phyloP scores from a whole-genome alignment of 2,888 invertebrate species.

The Cataglyphis cursor region DNA sequence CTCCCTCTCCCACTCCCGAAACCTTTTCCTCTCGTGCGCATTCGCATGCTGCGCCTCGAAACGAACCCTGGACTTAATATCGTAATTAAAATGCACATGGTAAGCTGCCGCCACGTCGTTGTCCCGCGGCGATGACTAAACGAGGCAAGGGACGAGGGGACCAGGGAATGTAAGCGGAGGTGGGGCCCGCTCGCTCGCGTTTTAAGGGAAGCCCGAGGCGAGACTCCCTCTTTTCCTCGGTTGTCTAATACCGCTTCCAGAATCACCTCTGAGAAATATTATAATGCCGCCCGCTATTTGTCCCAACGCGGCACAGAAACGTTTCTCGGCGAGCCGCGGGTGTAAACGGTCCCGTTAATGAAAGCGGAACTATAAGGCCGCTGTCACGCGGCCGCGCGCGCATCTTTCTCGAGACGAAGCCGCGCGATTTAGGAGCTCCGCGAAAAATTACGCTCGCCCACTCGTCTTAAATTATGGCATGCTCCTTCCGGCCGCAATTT shows the following conservation, averaged over 20 bases:
- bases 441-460: conserved; percentile 44
- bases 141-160: conserved; percentile 61
- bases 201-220: conserved; percentile 70
- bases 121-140: conserved; percentile 78
- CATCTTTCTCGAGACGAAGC: conserved; percentile 26
- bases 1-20: background rate
- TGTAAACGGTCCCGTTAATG: conserved; percentile 52
- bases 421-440: conserved; percentile 19
- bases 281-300: conserved; percentile 66
- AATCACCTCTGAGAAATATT: conserved; percentile 69
- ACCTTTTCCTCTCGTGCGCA: conserved; percentile 33
- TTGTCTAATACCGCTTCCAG: conserved; percentile 41
- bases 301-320: conserved; percentile 42
- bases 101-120: conserved; percentile 77
- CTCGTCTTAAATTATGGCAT: conserved; percentile 30
- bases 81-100: conserved; percentile 84
- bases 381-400: conserved; percentile 51
- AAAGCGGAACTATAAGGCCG: conserved; percentile 51
- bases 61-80: conserved; percentile 79
- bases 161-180: conserved; percentile 16
- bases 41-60: conserved; percentile 67
- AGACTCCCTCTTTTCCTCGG: conserved; percentile 51
- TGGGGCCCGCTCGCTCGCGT: conserved; percentile 32
- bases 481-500: conserved; percentile 42
- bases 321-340: conserved; percentile 40